Evolutionary conservation across 2,113 vertebrate genomes (phyloP).

Genomic region (Myiozetetes cayanensis): DNA sequence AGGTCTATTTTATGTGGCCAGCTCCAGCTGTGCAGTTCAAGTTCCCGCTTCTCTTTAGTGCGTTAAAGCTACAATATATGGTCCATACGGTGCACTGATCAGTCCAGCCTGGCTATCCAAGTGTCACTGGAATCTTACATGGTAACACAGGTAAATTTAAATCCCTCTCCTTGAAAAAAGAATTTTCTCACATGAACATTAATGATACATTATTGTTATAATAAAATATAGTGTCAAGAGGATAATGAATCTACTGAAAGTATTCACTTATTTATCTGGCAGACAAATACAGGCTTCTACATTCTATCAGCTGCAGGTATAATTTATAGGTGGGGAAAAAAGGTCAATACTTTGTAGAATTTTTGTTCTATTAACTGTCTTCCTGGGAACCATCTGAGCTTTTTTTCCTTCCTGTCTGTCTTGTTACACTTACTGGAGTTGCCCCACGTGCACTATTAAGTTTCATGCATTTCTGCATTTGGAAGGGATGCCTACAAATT

Average conservation of each 20-base stretch:
- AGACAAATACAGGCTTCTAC: background rate
- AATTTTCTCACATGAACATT: fast-evolving
- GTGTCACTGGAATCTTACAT: background rate
- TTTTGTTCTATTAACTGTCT: background rate
- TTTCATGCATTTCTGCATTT: background rate
- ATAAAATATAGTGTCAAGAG: background rate
- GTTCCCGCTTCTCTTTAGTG: background rate
- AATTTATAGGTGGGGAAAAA: background rate
- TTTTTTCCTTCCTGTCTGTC: background rate
- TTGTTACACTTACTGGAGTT: background rate
- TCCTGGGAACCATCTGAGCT: background rate
- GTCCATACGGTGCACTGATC: background rate
- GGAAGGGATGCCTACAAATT: background rate
- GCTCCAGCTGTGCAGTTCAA: background rate
- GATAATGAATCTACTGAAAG: background rate
- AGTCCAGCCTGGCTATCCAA: background rate
- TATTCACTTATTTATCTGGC: background rate
- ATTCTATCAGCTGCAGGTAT: background rate
- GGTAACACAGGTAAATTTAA: background rate
- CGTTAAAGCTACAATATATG: background rate
- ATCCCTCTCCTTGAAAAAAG: background rate
- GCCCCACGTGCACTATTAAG: background rate
- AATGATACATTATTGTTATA: background rate
- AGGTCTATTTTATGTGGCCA: background rate
- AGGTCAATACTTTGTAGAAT: background rate